phyloP scores from a whole-genome alignment of 2,888 invertebrate species.

The Drosophila rubida region DNA sequence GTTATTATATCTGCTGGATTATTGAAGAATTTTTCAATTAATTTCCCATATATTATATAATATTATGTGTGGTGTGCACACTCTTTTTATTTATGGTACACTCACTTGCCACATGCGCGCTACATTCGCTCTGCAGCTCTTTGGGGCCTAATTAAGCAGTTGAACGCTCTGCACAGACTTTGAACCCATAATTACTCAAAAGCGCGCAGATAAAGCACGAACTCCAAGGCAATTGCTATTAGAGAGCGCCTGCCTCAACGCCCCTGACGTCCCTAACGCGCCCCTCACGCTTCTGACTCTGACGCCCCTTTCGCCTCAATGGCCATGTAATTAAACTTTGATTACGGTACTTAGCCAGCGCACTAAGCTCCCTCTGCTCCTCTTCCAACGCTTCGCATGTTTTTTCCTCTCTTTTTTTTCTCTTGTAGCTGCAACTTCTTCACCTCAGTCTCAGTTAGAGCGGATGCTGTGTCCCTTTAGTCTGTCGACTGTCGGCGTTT shows the following conservation, averaged over 20 bases:
- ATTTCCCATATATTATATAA: slow-evolving; percentile 5
- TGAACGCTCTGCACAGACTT: slow-evolving; percentile 51
- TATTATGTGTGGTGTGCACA: not conserved
- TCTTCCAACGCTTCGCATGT: slow-evolving; percentile 13
- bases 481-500: slow-evolving; percentile 5
- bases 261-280: slow-evolving; percentile 32
- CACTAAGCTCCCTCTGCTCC: slow-evolving; percentile 51
- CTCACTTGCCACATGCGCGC: not conserved
- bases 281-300: slow-evolving; percentile 31
- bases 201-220: slow-evolving; percentile 70
- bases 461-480: slow-evolving; percentile 19
- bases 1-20: slow-evolving; percentile 1
- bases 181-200: slow-evolving; percentile 75
- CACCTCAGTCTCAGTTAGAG: slow-evolving; percentile 34
- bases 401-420: not conserved
- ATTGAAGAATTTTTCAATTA: slow-evolving; percentile 32
- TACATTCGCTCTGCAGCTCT: slow-evolving; percentile 15
- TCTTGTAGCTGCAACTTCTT: slow-evolving; percentile 45
- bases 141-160: slow-evolving; percentile 70
- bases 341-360: slow-evolving; percentile 76
- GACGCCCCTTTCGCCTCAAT: slow-evolving; percentile 62
- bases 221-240: slow-evolving; percentile 38
- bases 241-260: slow-evolving; percentile 30
- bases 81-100: slow-evolving; percentile 8
- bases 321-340: slow-evolving; percentile 78